Percentiles rank a stretch among this genome's conserved stretches.
Evolutionary conservation across 2,888 invertebrate species (phyloP).

Genomic region (Stegana nigrithorax): DNA sequence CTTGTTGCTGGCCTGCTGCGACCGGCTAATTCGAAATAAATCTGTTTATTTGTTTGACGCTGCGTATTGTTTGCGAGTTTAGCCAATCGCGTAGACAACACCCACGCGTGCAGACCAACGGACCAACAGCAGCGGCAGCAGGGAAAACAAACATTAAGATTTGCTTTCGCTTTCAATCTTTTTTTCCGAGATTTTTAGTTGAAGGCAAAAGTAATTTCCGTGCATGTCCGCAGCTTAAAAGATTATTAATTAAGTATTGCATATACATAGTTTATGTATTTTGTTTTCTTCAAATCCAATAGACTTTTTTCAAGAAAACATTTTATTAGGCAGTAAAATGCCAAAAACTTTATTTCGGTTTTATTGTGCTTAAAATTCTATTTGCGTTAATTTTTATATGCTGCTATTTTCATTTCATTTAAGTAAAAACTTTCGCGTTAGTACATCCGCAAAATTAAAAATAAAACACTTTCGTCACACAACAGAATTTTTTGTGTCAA

Average conservation of each 20-base stretch:
- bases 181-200: too few species aligned
- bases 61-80: constrained; percentile 32
- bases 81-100: constrained; percentile 24
- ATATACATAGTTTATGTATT: too few species aligned
- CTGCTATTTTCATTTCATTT: background rate
- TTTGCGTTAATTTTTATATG: background rate
- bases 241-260: background rate
- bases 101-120: constrained; percentile 50
- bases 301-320: background rate
- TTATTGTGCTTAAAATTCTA: background rate
- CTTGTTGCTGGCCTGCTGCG: constrained; percentile 5
- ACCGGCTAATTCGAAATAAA: constrained; percentile 6
- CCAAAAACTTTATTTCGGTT: background rate
- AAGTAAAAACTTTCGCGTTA: background rate
- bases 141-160: too few species aligned
- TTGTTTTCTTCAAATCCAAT: too few species aligned
- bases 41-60: constrained; percentile 37
- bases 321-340: too few species aligned
- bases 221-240: too few species aligned
- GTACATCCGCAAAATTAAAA: constrained; percentile 6
- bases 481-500: constrained; percentile 1
- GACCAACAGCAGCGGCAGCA: too few species aligned
- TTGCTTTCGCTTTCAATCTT: too few species aligned
- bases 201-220: too few species aligned
- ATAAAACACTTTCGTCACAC: constrained; percentile 21